A percentile compares a stretch with the other conserved stretches of the same genome.
phyloP scores from a whole-genome alignment of 2,888 invertebrate genomes.

The Laspeyria flexula region DNA sequence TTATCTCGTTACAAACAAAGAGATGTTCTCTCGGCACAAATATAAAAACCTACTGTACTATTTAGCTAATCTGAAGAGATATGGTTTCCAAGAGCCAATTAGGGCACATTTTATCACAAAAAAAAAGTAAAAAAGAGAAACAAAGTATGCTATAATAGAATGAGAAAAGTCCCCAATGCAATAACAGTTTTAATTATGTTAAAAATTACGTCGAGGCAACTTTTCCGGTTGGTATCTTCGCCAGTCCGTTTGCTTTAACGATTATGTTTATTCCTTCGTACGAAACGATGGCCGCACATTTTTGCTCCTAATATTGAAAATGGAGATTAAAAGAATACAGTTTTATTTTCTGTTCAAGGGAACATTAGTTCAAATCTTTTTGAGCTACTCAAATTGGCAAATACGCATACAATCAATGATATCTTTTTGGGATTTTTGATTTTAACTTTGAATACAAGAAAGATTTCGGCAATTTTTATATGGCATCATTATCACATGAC shows the following conservation, averaged over 20 bases:
- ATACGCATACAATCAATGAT: too few relatives aligned
- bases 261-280: constrained; percentile 61
- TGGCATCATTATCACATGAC: too few relatives aligned
- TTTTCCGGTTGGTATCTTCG: constrained; percentile 55
- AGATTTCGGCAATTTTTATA: too few relatives aligned
- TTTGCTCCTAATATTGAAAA: constrained; percentile 34
- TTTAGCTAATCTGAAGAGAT: constrained; percentile 30
- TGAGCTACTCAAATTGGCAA: too few relatives aligned
- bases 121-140: constrained; percentile 18
- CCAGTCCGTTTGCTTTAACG: constrained; percentile 64
- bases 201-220: constrained; percentile 62
- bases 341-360: not conserved
- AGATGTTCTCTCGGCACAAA: constrained; percentile 6
- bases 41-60: constrained; percentile 2
- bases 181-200: constrained; percentile 76
- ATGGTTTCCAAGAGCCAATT: constrained; percentile 22
- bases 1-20: constrained; percentile 22
- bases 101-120: constrained; percentile 19
- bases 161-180: constrained; percentile 54
- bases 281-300: constrained; percentile 30
- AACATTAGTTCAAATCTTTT: constrained; percentile 2
- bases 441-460: too few relatives aligned
- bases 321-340: constrained; percentile 7
- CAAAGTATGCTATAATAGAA: constrained; percentile 46
- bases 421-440: too few relatives aligned